Evolutionary conservation across 1,140 invertebrate species (phyloP).

Genomic region (Hyphantria cunea): DNA sequence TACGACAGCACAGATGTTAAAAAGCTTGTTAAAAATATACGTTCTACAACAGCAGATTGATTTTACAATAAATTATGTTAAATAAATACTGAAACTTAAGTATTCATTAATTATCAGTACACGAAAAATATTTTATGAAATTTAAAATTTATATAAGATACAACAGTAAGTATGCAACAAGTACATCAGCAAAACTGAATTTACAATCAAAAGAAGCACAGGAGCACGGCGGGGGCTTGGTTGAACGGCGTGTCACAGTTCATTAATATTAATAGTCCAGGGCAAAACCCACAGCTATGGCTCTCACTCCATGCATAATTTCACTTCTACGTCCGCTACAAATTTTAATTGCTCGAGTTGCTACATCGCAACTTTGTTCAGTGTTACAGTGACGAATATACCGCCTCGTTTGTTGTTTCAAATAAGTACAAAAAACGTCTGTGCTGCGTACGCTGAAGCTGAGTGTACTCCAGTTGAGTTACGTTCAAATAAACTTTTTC

Average conservation of each 20-base stretch:
- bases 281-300: conserved; percentile 56
- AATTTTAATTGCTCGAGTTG: conserved; percentile 62
- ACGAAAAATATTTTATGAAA: not conserved
- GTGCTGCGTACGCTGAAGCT: conserved; percentile 9
- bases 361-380: conserved; percentile 51
- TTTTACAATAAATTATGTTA: no score
- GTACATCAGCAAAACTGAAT: conserved; percentile 58
- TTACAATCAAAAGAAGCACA: conserved; percentile 72
- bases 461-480: conserved; percentile 22
- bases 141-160: conserved; percentile 1
- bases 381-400: conserved; percentile 40
- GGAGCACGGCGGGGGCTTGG: conserved; percentile 42
- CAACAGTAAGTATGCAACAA: conserved; percentile 54
- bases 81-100: no score
- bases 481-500: conserved; percentile 25
- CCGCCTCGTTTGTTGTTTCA: conserved; percentile 17
- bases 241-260: conserved; percentile 64
- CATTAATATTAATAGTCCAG: conserved; percentile 74
- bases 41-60: no score
- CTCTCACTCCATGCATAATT: conserved; percentile 72
- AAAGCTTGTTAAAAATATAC: not conserved
- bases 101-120: not conserved
- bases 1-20: no score
- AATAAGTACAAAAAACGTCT: conserved; percentile 29
- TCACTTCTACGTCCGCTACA: conserved; percentile 52